Evolutionary conservation across 1,140 invertebrate species (phyloP).

Genomic region (Belonocnema kinseyi): DNA sequence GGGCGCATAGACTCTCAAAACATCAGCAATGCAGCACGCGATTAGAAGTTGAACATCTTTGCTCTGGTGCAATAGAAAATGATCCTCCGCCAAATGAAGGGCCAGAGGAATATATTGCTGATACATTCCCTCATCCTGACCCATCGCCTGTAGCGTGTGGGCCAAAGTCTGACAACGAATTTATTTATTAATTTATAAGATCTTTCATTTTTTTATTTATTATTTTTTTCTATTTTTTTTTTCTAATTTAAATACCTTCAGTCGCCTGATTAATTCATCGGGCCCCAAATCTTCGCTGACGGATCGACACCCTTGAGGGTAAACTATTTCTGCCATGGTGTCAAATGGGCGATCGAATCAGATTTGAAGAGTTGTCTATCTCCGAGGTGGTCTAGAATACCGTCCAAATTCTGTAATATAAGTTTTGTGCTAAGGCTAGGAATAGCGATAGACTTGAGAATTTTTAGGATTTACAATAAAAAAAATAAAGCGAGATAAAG

Average conservation of each 20-base stretch:
- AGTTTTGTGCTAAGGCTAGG: too few species aligned
- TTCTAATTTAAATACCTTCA: constrained; percentile 82
- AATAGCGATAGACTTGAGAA: too few species aligned
- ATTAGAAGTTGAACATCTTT: constrained; percentile 96
- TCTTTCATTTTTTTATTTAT: background rate
- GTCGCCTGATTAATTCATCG: constrained; percentile 94
- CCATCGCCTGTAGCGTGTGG: constrained; percentile 96
- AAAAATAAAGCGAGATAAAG: too few species aligned
- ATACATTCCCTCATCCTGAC: constrained; percentile 94
- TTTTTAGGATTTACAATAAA: too few species aligned
- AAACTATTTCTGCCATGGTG: constrained; percentile 88
- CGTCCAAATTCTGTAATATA: constrained; percentile 70
- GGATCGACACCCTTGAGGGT: constrained; percentile 90
- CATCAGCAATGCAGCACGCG: constrained; percentile 98
- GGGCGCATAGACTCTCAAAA: constrained; percentile 98
- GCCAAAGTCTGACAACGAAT: constrained; percentile 83
- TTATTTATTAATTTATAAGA: too few species aligned
- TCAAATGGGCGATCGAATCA: constrained; percentile 48
- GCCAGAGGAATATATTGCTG: constrained; percentile 95
- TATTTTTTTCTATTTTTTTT: constrained; percentile 31
- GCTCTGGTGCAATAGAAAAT: constrained; percentile 92
- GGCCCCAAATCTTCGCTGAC: constrained; percentile 91
- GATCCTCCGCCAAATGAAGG: constrained; percentile 94
- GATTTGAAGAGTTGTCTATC: constrained; percentile 48
- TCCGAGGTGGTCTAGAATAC: constrained; percentile 65